Evolutionary conservation across 2,888 invertebrate genomes (phyloP).

Genomic region (Rhingia campestris): DNA sequence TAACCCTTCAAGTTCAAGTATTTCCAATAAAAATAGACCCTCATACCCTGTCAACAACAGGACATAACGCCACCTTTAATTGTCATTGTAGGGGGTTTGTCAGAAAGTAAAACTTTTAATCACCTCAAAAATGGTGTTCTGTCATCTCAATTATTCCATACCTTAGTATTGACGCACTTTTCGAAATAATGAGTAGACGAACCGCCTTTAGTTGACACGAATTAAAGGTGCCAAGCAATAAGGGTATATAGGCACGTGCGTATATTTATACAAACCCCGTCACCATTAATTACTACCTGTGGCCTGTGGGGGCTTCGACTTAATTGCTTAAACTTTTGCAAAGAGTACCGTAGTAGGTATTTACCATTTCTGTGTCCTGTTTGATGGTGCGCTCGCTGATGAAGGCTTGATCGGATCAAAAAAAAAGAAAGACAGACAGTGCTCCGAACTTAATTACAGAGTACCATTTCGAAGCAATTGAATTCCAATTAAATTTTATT

Average conservation of each 20-base stretch:
- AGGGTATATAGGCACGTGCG: not conserved
- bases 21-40: too few species aligned
- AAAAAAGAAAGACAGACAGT: not conserved
- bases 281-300: constrained; percentile 45
- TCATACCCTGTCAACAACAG: too few species aligned
- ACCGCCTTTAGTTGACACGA: constrained; percentile 21
- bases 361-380: not conserved
- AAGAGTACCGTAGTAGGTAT: constrained; percentile 27
- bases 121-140: constrained; percentile 35
- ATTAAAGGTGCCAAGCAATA: not conserved
- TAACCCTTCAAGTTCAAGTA: too few species aligned
- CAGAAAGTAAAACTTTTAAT: constrained; percentile 19
- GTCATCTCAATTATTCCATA: constrained; percentile 47
- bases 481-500: constrained; percentile 70
- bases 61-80: too few species aligned
- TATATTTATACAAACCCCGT: constrained; percentile 23
- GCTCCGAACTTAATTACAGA: constrained; percentile 61
- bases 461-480: constrained; percentile 64
- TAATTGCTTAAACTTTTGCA: constrained; percentile 62
- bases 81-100: not conserved
- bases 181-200: constrained; percentile 45
- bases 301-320: constrained; percentile 34
- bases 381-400: not conserved
- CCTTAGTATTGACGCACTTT: constrained; percentile 46
- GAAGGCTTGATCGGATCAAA: not conserved